These are phyloP conservation scores for Sycophila texana DNA, from an alignment of 2,888 invertebrate genomes.

Conservation along the genomic window DNA sequence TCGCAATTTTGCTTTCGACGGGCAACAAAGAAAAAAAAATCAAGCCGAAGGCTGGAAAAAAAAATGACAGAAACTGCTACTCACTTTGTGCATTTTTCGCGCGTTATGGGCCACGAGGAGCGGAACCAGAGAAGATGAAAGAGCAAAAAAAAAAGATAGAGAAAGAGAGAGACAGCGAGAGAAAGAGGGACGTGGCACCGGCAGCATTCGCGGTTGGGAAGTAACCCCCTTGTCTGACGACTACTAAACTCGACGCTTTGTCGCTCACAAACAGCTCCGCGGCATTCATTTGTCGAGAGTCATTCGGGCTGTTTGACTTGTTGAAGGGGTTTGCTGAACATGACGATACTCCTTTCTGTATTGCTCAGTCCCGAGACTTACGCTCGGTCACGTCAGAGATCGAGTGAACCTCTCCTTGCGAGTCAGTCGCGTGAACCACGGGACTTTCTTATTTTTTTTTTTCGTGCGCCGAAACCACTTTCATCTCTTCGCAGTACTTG, in stretches of 20 bases:
- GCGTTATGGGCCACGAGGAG: conserved; percentile 24
- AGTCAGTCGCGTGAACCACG: background rate
- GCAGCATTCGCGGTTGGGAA: conserved; percentile 43
- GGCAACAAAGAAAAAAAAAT: conserved; percentile 41
- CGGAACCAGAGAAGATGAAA: conserved; percentile 14
- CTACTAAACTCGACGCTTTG: conserved; percentile 57
- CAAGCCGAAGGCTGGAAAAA: conserved; percentile 12
- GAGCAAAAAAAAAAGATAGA: conserved; percentile 7
- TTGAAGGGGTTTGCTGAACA: conserved; percentile 56
- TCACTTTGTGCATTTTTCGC: conserved; percentile 41
- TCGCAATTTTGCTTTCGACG: background rate
- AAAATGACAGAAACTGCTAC: conserved; percentile 32
- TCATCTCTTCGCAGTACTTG: background rate
- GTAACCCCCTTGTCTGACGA: conserved; percentile 48
- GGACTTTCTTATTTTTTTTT: too few relatives aligned
- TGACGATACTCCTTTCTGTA: conserved; percentile 45
- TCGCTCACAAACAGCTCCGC: conserved; percentile 56
- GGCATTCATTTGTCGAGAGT: conserved; percentile 59
- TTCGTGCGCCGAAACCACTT: background rate
- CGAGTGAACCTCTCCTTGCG: background rate
- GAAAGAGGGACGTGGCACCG: conserved; percentile 30
- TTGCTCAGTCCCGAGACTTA: conserved; percentile 50
- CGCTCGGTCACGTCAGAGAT: conserved; percentile 46
- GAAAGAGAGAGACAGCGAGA: conserved; percentile 13
- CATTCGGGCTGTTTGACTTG: conserved; percentile 61